A percentile compares a stretch with the other conserved stretches of the same genome.
Conservation (phyloP, 2,888 invertebrate genomes). For the Choristoneura rosaceana region DNA sequence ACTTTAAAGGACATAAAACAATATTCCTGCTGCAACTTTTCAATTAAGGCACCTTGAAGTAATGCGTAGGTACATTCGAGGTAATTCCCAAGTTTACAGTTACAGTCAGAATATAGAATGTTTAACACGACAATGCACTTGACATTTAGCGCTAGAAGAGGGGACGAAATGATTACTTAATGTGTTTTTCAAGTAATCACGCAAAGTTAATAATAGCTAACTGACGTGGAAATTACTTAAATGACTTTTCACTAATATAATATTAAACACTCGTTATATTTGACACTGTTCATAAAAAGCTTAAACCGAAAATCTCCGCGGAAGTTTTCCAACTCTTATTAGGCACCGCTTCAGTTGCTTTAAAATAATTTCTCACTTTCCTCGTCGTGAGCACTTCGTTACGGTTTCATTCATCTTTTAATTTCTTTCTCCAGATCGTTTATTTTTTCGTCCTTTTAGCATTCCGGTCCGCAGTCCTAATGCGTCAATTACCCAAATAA, state of each 20-base stretch:
- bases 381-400: constrained; percentile 66
- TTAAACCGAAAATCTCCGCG: constrained; percentile 68
- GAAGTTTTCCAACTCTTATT: constrained; percentile 70
- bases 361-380: constrained; percentile 74
- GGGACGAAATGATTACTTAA: neutral
- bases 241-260: neutral
- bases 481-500: constrained; percentile 57
- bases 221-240: constrained; percentile 13
- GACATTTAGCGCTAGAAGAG: constrained; percentile 5
- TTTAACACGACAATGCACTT: constrained; percentile 28
- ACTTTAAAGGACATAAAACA: neutral
- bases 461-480: constrained; percentile 58
- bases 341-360: constrained; percentile 65
- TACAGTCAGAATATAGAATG: constrained; percentile 19
- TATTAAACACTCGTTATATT: constrained; percentile 7
- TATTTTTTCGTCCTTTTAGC: constrained; percentile 61
- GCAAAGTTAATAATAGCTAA: constrained; percentile 23
- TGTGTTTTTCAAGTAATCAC: constrained; percentile 20
- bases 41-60: neutral
- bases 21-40: constrained; percentile 17
- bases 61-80: neutral
- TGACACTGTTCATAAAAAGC: constrained; percentile 42
- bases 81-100: constrained; percentile 20
- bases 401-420: constrained; percentile 73
- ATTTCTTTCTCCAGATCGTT: constrained; percentile 67